Evolutionary conservation across 1,140 invertebrate species (phyloP).

Genomic region (Leucophenga varia): DNA sequence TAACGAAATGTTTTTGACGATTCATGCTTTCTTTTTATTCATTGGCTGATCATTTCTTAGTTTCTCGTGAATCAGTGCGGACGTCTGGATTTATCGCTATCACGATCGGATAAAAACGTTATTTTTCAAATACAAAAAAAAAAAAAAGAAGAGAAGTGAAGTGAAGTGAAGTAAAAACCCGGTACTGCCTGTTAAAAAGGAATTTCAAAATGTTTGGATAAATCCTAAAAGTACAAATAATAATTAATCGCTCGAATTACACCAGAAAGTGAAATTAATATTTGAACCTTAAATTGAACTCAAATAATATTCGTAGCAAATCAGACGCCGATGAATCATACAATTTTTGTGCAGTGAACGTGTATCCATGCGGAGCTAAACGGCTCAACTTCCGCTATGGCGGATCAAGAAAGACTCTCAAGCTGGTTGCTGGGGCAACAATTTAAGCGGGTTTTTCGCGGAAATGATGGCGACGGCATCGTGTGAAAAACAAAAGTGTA

Average conservation of each 20-base stretch:
- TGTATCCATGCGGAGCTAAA: not conserved
- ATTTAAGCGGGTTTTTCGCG: slow-evolving; percentile 27
- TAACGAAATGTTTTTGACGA: slow-evolving; percentile 23
- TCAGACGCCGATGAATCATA: too few relatives aligned
- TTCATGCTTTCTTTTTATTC: slow-evolving; percentile 31
- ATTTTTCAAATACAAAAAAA: slow-evolving; percentile 5
- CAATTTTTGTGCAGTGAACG: not conserved
- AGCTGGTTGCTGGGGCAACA: slow-evolving; percentile 19
- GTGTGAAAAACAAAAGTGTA: too few relatives aligned
- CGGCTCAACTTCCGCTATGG: not conserved
- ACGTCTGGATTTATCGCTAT: slow-evolving; percentile 12
- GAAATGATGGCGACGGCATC: too few relatives aligned
- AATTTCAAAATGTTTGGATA: too few relatives aligned
- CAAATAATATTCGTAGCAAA: too few relatives aligned
- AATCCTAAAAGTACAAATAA: slow-evolving; percentile 20
- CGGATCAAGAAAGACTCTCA: slow-evolving; percentile 14
- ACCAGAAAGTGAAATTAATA: not conserved
- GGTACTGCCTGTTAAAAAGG: too few relatives aligned
- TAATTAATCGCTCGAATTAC: not conserved
- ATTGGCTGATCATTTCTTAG: slow-evolving; percentile 35
- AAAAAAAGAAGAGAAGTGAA: slow-evolving; percentile 18
- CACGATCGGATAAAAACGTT: slow-evolving; percentile 2
- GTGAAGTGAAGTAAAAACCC: too few relatives aligned
- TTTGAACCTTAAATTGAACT: not conserved
- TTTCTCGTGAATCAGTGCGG: slow-evolving; percentile 29